phyloP scores from a whole-genome alignment of 2,113 vertebrate species.

The Scortum barcoo region DNA sequence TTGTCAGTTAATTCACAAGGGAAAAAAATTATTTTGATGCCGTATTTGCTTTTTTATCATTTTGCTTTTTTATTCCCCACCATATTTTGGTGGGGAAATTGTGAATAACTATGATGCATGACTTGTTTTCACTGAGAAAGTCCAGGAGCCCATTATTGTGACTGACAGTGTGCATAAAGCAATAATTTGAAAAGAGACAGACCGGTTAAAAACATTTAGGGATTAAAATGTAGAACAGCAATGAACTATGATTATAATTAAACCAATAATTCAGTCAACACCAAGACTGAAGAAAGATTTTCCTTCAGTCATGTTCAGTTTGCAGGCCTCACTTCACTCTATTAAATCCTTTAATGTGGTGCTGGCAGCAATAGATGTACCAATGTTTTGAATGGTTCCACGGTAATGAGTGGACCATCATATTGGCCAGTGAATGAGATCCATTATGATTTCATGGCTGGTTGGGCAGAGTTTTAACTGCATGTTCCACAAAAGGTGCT shows the following conservation, averaged over 20 bases:
- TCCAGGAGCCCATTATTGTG: neutral
- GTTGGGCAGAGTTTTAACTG: slow-evolving; percentile 67
- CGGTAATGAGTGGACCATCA: slow-evolving; percentile 71
- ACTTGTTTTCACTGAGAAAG: neutral
- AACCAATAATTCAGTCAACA: slow-evolving; percentile 11
- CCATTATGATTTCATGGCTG: slow-evolving; percentile 82
- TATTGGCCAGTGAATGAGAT: slow-evolving; percentile 72
- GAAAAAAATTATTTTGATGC: neutral
- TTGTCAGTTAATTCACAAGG: neutral
- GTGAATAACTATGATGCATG: neutral
- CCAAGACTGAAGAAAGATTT: slow-evolving; percentile 15
- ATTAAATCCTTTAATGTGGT: slow-evolving; percentile 62
- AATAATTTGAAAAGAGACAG: slow-evolving; percentile 13
- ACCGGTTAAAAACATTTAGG: slow-evolving; percentile 14
- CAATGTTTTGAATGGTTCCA: slow-evolving; percentile 51
- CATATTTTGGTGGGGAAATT: neutral
- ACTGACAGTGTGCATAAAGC: slow-evolving; percentile 7
- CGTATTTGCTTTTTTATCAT: neutral
- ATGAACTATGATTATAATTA: slow-evolving; percentile 33
- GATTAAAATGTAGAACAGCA: slow-evolving; percentile 1
- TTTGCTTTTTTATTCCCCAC: neutral
- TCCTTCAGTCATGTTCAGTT: slow-evolving; percentile 33
- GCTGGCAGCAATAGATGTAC: slow-evolving; percentile 57
- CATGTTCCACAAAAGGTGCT: slow-evolving; percentile 64
- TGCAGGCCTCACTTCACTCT: slow-evolving; percentile 61